Evolutionary conservation across 2,797 vertebrate species (phyloP), one percentile per base, ranked within the genome.

Genomic region (Enteromius anoplus): DNA sequence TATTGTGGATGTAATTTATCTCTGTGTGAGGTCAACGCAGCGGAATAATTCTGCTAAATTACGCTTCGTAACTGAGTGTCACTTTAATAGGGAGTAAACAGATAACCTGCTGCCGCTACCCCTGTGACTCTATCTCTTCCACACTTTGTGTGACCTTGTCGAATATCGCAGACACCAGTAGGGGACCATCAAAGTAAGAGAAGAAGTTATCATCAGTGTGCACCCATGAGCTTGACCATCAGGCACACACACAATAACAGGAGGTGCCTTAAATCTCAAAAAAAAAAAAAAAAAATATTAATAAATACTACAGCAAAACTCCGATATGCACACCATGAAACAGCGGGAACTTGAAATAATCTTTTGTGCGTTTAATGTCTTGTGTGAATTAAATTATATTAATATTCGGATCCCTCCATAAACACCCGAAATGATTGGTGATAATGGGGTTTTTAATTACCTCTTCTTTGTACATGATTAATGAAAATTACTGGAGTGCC

Each of bases 401-500:
- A 91, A 89, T 87, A 91, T 71, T 85, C 86, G 87, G 78, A 86
- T 86, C 86, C 87, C 42, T 15, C 85, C 77, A 85, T 84, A 88
- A 88, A 86, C 83, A 85, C 78, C 72, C 84, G 85, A 92, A 91
- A 91, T 91, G 84, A 90, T 87, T 85, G 77, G 86, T 89, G 92
- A 93, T 92, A 95, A 92, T 93, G 86, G 90, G 91, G 92, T 92
- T 94, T 93, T 92, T 89, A 95, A 96, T 96, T 94, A 94, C 88
- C 90, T 89, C 60, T 86, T 88, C 90, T 93, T 93, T 95, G 92
- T 93, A 90, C 90, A 92, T 94, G 93, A 96, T 95, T 95, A 95
- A 95, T 94, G 91, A 93, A 95, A 94, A 94, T 93, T 92, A 95
- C 90, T 80, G 85, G 71, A 92, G 91, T 91, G 89, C 92, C 93